These are phyloP conservation scores for Cygnus buccinator DNA, from an alignment of 2,113 vertebrate species.

Conservation along the genomic window DNA sequence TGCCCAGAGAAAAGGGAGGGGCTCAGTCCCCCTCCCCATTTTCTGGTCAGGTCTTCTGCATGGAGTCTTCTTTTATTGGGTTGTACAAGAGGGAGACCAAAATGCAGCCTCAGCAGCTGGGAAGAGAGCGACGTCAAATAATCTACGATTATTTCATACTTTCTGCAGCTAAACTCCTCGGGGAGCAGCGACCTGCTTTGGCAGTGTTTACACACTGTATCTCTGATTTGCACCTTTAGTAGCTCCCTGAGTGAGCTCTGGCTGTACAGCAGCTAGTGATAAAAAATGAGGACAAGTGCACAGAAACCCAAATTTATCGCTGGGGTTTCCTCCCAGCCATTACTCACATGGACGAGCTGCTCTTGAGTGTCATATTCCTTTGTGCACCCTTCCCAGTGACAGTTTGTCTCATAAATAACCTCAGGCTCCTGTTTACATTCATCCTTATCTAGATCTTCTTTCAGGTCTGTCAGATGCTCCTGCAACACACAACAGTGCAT, in stretches of 20 bases:
- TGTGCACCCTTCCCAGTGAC: conserved; percentile 95
- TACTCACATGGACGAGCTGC: conserved; percentile 96
- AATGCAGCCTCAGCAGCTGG: conserved; percentile 57
- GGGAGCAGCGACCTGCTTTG: conserved; percentile 55
- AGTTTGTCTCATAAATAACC: conserved; percentile 96
- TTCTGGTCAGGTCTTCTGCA: not conserved
- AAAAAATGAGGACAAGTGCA: conserved; percentile 64
- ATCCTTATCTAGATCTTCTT: conserved; percentile 95
- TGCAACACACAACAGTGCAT: conserved; percentile 62
- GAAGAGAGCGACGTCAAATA: conserved; percentile 50
- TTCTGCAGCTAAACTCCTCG: conserved; percentile 2
- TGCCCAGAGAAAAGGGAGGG: not conserved
- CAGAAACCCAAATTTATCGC: conserved; percentile 56
- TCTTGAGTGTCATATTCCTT: conserved; percentile 98
- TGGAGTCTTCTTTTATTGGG: not conserved
- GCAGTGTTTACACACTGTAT: conserved; percentile 56
- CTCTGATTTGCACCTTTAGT: conserved; percentile 66
- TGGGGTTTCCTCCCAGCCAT: conserved; percentile 51
- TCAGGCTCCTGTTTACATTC: conserved; percentile 97
- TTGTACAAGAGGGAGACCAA: not conserved
- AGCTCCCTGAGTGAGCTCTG: conserved; percentile 59
- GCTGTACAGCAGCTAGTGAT: conserved; percentile 46
- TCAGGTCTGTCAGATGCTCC: conserved; percentile 91
- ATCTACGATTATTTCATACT: conserved; percentile 26
- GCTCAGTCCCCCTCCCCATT: not conserved